Evolutionary conservation across 1,140 invertebrate species (phyloP), one percentile per base, ranked within the genome.

Genomic region (Fopius arisanus): DNA sequence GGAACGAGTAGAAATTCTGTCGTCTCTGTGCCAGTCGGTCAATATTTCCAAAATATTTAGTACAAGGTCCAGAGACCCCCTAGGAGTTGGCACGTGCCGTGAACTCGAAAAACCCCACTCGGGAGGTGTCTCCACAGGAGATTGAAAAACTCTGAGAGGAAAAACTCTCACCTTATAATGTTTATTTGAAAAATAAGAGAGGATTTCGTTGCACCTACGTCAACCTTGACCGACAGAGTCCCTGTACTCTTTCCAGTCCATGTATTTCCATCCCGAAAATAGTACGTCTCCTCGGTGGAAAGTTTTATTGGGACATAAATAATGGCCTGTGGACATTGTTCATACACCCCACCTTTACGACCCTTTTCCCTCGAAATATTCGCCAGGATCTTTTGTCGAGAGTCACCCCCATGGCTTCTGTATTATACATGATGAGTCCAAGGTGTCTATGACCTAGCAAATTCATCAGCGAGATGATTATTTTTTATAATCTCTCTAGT

Each of bases 41-140:
- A 75, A 70, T 70, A 74, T 74, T 74, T 74, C 33, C 67, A 74
- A 67, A 75, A 75, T 68, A 75, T 75, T 75, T 75, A 68, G 69
- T 21, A 67, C 72, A 73, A 73, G 72, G 66, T 68, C 41, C 62
- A 16, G 6, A 9, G n/a, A 26, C 74, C 74, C 74, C 74, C 26
- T 41, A 41, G 43, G 31, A 14, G 28, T 6, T 66, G 74, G 69
- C 70, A 54, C 69, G 69, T 29, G 74, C 51, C 65, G 31, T 48
- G 29, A 37, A 67, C 14, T 54, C 41, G 29, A 65, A 59, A 59
- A 59, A 59, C 10, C 21, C 23, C 19, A 51, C 10, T 65, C 29
- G 28, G 28, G n/a, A 16, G 29, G 0, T 23, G 9, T 5, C 66
- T 23, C 72, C 65, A 12, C 67, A 43, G 72, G 72, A 73, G 23